Evolutionary conservation across 2,797 vertebrate species (phyloP).

Genomic region (Steatocranus sp.): DNA sequence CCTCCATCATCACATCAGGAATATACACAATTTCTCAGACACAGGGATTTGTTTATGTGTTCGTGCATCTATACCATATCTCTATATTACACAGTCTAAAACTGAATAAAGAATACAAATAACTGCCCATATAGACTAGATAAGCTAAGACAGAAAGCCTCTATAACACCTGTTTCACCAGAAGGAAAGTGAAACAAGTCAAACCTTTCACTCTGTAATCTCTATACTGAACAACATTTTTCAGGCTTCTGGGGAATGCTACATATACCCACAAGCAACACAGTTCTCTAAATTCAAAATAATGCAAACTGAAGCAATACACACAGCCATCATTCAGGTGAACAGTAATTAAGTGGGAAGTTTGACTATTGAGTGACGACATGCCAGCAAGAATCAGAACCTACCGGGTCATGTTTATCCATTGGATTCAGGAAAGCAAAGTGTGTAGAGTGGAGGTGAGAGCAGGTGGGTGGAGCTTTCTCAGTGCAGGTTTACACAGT

Average conservation of each 20-base stretch:
- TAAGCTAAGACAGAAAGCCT: background rate
- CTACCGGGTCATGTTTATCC: slow-evolving; percentile 64
- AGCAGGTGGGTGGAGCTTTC: slow-evolving; percentile 7
- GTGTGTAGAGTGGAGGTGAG: slow-evolving; percentile 19
- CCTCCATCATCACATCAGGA: background rate
- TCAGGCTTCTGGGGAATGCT: background rate
- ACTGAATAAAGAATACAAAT: background rate
- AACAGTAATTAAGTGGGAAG: background rate
- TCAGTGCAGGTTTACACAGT: slow-evolving; percentile 21
- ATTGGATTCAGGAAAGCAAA: slow-evolving; percentile 40
- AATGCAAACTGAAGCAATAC: background rate
- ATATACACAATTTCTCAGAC: background rate
- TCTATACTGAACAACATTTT: background rate
- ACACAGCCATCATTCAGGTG: background rate
- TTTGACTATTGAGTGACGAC: background rate
- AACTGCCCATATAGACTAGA: background rate
- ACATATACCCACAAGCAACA: background rate
- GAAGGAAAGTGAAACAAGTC: background rate
- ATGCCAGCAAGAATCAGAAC: slow-evolving; percentile 5
- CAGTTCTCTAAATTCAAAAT: background rate
- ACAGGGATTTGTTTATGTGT: background rate
- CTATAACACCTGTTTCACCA: background rate
- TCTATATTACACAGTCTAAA: background rate
- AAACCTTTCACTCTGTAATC: background rate
- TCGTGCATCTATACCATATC: background rate